Conservation (phyloP, 2,113 vertebrate genomes). For the Indicator maculatus region DNA sequence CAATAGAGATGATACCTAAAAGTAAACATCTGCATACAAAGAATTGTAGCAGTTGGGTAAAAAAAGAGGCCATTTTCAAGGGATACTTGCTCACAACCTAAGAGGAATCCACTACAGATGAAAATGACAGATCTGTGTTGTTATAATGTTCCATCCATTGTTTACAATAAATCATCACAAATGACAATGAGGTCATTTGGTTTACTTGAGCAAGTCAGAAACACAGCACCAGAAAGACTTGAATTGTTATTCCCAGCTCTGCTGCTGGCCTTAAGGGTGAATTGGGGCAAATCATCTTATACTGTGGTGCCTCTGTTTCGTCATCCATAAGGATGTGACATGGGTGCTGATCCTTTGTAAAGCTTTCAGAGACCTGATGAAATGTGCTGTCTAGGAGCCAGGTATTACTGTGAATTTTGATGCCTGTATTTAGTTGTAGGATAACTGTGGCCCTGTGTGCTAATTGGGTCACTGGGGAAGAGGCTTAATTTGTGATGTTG, state of each 20-base stretch:
- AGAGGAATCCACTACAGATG: conserved; percentile 24
- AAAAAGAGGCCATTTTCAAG: conserved; percentile 30
- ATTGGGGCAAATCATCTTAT: neutral
- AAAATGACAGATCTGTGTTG: neutral
- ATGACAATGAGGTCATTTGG: neutral
- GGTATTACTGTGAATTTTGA: neutral
- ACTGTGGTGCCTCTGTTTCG: neutral
- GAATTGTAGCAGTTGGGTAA: conserved; percentile 43
- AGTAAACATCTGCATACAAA: conserved; percentile 61
- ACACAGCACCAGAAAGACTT: conserved; percentile 2
- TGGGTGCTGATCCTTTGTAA: neutral
- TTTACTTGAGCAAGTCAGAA: neutral
- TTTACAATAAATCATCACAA: neutral
- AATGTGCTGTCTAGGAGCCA: neutral
- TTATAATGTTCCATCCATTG: neutral
- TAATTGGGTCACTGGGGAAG: neutral
- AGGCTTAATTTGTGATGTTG: neutral
- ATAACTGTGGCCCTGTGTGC: neutral
- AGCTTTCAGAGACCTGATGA: neutral
- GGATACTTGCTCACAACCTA: neutral
- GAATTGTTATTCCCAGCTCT: neutral
- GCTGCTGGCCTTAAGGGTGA: neutral
- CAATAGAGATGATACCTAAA: conserved; percentile 39
- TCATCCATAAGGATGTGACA: neutral
- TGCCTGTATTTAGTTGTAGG: neutral